These are phyloP conservation scores for Rhagonycha fulva DNA, from an alignment of 2,888 invertebrate genomes.

Conservation along the genomic window DNA sequence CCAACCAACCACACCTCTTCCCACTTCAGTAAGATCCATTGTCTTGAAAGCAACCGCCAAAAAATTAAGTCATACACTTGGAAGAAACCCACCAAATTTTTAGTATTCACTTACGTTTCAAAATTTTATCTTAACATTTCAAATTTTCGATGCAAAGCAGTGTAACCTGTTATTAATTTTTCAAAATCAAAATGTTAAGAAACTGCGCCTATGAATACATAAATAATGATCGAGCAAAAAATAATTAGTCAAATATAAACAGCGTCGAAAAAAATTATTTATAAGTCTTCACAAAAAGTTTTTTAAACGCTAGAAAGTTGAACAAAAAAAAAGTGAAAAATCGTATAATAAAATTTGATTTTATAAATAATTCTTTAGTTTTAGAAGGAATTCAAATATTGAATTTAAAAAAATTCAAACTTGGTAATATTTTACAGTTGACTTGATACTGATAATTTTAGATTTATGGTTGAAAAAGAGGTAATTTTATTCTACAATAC, in stretches of 20 bases:
- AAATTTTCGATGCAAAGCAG: background rate
- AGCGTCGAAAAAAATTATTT: no score
- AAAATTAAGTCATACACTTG: slow-evolving; percentile 4
- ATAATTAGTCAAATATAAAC: background rate
- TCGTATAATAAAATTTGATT: no score
- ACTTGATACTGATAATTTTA: no score
- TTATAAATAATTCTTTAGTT: no score
- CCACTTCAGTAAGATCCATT: slow-evolving; percentile 17
- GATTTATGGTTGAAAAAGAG: no score
- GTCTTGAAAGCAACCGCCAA: slow-evolving; percentile 12
- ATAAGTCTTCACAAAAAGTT: no score
- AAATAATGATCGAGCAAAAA: background rate
- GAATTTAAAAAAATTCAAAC: no score
- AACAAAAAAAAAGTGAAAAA: no score
- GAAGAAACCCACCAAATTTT: background rate
- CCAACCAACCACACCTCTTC: slow-evolving; percentile 36
- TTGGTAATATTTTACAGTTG: no score
- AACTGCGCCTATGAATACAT: background rate
- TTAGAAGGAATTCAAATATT: no score
- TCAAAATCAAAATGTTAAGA: background rate
- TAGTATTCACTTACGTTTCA: background rate
- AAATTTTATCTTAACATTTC: background rate
- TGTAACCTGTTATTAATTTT: background rate
- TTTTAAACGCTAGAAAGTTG: no score
- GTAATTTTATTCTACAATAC: no score